Conservation (phyloP, 2,113 vertebrate species). For the Casuarius casuarius region DNA sequence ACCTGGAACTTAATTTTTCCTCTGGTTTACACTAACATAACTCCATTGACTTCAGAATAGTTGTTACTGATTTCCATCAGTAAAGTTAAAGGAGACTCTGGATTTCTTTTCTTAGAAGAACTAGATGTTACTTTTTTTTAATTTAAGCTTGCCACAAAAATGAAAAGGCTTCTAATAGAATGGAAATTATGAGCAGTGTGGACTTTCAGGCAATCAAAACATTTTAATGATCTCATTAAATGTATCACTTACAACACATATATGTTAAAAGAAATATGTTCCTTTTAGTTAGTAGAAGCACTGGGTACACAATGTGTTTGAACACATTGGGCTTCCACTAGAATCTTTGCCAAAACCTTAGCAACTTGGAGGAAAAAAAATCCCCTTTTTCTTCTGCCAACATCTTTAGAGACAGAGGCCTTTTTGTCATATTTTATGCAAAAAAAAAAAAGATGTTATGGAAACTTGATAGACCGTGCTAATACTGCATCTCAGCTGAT, state of each 20-base stretch:
- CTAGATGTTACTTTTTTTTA: not conserved
- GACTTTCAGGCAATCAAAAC: constrained; percentile 62
- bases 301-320: constrained; percentile 19
- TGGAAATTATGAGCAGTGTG: constrained; percentile 36
- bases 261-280: constrained; percentile 41
- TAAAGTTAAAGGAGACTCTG: not conserved
- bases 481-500: not conserved
- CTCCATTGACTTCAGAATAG: not conserved
- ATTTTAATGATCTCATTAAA: constrained; percentile 48
- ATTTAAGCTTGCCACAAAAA: not conserved
- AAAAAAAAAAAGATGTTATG: not conserved
- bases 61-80: not conserved
- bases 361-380: not conserved
- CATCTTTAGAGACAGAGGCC: not conserved
- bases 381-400: constrained; percentile 15
- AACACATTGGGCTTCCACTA: constrained; percentile 5
- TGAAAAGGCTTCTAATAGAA: not conserved
- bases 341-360: constrained; percentile 26
- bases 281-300: not conserved
- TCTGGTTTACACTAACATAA: not conserved
- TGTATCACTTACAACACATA: not conserved
- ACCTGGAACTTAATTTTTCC: not conserved
- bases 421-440: constrained; percentile 10
- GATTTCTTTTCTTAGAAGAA: constrained; percentile 4
- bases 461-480: not conserved